Evolutionary conservation across 2,888 invertebrate genomes (phyloP).

Genomic region (Petrolisthes cinctipes): DNA sequence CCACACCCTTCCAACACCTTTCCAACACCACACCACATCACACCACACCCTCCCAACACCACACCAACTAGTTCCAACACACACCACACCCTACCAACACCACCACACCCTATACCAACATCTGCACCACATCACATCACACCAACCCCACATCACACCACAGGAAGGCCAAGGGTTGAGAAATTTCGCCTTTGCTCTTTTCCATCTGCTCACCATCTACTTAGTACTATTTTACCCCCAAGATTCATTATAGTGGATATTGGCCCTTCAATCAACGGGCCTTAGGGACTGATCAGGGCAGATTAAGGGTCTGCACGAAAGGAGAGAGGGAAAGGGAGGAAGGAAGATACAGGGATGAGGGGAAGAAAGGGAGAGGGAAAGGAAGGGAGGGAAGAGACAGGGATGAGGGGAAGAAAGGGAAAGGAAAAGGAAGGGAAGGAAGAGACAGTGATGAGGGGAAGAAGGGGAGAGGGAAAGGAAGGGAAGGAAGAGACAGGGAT

Average conservation of each 20-base stretch:
- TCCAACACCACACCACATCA: no score
- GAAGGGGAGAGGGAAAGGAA: neutral
- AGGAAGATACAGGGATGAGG: neutral
- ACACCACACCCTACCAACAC: no score
- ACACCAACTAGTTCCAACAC: no score
- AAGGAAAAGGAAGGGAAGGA: neutral
- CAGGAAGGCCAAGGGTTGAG: no score
- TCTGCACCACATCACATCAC: neutral
- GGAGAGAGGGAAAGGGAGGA: neutral
- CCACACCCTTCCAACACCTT: no score
- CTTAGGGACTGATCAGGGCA: constrained; percentile 47
- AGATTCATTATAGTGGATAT: constrained; percentile 45
- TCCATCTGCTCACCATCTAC: neutral
- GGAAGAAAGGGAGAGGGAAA: neutral
- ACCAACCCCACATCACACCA: no score
- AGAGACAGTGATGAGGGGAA: constrained; percentile 2
- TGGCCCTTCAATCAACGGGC: constrained; percentile 52
- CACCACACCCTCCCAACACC: no score
- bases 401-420: neutral
- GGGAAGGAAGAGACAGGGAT: neutral
- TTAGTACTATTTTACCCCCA: constrained; percentile 28
- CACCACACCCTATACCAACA: no score
- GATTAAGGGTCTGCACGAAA: neutral
- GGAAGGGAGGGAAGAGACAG: neutral
- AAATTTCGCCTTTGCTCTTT: neutral